Evolutionary conservation across 2,888 invertebrate species (phyloP).

Genomic region (Julus scanicus): DNA sequence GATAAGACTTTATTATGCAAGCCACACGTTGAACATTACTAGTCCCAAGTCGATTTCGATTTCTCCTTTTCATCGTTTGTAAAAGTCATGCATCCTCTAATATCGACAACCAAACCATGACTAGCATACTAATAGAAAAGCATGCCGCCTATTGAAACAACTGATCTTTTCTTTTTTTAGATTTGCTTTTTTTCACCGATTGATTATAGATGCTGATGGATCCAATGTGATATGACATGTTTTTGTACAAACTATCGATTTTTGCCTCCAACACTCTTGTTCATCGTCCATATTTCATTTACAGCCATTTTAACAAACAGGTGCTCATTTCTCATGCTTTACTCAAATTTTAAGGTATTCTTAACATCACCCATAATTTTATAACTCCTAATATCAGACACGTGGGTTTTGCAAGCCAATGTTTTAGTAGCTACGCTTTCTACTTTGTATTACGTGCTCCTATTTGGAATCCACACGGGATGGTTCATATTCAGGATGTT

Average conservation of each 20-base stretch:
- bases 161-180: conserved; percentile 2
- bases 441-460: no score
- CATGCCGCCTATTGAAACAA: not conserved
- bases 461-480: no score
- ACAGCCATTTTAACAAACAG: no score
- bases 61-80: conserved; percentile 23
- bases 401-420: no score
- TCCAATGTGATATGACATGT: not conserved
- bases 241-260: not conserved
- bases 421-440: no score
- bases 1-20: conserved; percentile 28
- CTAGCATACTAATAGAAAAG: not conserved
- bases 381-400: no score
- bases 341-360: no score
- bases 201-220: not conserved
- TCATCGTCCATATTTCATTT: no score
- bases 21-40: conserved; percentile 32
- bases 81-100: conserved; percentile 38
- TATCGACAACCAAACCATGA: conserved; percentile 24
- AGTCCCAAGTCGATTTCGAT: conserved; percentile 32
- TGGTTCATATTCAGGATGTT: no score
- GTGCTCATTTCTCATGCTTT: no score
- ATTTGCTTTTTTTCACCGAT: not conserved
- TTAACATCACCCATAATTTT: no score
- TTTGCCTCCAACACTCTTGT: not conserved